Percentiles rank a stretch among this genome's conserved stretches.
phyloP scores from a whole-genome alignment of 1,140 invertebrate species.

The Drosophila ohnishii region DNA sequence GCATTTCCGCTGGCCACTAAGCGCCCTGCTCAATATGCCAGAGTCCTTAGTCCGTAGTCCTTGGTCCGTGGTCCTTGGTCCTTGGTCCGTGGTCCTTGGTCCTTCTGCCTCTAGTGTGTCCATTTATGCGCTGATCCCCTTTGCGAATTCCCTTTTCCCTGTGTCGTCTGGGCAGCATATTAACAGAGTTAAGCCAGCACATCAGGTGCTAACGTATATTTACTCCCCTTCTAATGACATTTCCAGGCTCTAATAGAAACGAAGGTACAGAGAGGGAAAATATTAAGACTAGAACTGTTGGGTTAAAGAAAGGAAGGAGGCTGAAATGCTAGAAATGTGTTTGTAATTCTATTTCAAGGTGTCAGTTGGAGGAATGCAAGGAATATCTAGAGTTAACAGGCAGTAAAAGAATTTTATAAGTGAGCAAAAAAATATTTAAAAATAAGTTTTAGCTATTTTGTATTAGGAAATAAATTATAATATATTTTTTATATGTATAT shows the following conservation, averaged over 20 bases:
- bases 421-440: background rate
- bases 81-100: background rate
- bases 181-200: conserved; percentile 51
- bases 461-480: rapidly evolving
- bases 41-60: background rate
- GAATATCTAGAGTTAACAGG: background rate
- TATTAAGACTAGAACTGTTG: too few species aligned
- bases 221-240: conserved; percentile 38
- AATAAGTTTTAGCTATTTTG: background rate
- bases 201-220: conserved; percentile 31
- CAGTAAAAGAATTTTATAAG: background rate
- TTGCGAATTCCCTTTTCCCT: conserved; percentile 50
- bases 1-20: conserved; percentile 60
- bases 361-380: background rate
- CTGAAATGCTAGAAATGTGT: background rate
- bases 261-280: conserved; percentile 18
- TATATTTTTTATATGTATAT: background rate
- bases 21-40: conserved; percentile 30
- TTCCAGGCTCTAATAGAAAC: conserved; percentile 32
- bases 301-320: background rate
- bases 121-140: conserved; percentile 55
- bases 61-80: background rate
- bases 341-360: background rate
- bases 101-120: conserved; percentile 10
- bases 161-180: conserved; percentile 27